Evolutionary conservation across 2,797 vertebrate species (phyloP).

Genomic region (Sebastes hubbsi): DNA sequence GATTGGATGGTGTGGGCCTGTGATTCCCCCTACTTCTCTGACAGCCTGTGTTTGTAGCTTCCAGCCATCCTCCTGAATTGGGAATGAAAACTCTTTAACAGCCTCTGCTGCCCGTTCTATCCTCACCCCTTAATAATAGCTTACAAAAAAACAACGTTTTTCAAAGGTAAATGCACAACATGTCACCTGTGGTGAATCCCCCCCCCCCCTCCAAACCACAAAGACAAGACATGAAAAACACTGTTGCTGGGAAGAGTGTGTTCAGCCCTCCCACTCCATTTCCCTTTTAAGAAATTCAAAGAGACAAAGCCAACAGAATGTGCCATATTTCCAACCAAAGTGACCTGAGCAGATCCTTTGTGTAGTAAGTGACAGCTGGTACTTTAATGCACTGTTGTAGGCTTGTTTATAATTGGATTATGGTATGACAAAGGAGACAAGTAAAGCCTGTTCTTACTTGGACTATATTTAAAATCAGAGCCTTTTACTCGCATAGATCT

Average conservation of each 20-base stretch:
- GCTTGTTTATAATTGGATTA: background rate
- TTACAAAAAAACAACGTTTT: background rate
- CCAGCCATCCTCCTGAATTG: slow-evolving; percentile 28
- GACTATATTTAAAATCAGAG: background rate
- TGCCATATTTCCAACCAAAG: background rate
- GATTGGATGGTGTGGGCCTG: slow-evolving; percentile 20
- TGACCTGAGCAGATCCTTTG: background rate
- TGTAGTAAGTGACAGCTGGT: background rate
- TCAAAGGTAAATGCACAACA: slow-evolving; percentile 13
- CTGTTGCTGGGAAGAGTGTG: slow-evolving; percentile 3
- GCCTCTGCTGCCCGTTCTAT: background rate
- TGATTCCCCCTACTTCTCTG: slow-evolving; percentile 40
- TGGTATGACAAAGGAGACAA: background rate
- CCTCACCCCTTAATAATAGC: slow-evolving; percentile 17
- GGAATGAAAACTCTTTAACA: slow-evolving; percentile 50
- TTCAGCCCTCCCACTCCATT: background rate
- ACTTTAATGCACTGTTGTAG: background rate
- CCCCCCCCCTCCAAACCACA: background rate
- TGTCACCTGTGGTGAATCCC: background rate
- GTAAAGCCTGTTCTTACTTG: background rate
- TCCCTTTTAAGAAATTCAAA: background rate
- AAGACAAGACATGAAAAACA: background rate
- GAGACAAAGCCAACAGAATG: background rate
- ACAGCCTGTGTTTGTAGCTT: slow-evolving; percentile 46
- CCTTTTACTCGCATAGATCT: background rate